A percentile compares a stretch with the other conserved stretches of the same genome.
Conservation (phyloP, 2,113 vertebrate genomes). For the Ptyas mucosa region DNA sequence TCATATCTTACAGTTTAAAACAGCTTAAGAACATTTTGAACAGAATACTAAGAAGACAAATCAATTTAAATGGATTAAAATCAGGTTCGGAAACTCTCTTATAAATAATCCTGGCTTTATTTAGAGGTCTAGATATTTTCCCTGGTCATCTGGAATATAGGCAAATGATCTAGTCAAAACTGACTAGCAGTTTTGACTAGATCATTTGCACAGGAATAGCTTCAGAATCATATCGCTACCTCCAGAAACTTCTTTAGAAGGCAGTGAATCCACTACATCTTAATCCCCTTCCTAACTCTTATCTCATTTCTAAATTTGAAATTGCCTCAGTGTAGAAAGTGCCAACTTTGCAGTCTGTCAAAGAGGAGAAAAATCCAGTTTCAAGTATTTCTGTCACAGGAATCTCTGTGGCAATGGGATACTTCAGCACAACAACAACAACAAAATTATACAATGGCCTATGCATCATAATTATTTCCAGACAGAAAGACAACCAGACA, state of each 20-base stretch:
- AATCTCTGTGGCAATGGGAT: not conserved
- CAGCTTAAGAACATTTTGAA: not conserved
- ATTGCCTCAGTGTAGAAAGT: not conserved
- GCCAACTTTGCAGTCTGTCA: not conserved
- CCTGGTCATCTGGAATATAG: not conserved
- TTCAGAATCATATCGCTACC: not conserved
- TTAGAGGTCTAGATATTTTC: not conserved
- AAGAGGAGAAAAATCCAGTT: not conserved
- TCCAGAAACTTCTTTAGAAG: not conserved
- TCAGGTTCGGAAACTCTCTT: not conserved
- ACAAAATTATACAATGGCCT: not conserved
- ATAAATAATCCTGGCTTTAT: not conserved
- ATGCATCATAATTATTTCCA: not conserved
- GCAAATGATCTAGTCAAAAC: not conserved
- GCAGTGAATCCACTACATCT: not conserved
- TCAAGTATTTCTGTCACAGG: not conserved
- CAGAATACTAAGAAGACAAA: not conserved
- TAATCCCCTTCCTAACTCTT: not conserved
- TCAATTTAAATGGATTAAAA: not conserved
- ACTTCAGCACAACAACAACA: not conserved
- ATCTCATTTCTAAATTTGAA: not conserved
- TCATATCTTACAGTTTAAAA: not conserved
- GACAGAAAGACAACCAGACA: not conserved
- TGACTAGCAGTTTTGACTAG: too few relatives aligned
- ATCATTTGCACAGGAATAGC: not conserved